phyloP scores from a whole-genome alignment of 2,888 invertebrate genomes.

The Seladonia tumulorum region DNA sequence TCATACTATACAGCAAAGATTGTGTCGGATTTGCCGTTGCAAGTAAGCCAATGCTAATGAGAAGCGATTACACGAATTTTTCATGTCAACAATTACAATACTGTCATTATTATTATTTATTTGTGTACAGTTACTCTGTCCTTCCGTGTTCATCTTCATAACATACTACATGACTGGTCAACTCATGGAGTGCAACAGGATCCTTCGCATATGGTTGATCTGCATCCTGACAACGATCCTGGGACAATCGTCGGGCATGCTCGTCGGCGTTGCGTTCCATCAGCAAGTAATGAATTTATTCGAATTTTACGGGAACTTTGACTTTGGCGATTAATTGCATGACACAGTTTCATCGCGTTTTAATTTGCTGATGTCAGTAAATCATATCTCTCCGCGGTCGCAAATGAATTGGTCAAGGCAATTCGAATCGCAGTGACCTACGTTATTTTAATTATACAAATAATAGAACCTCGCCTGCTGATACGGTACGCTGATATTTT shows the following conservation, averaged over 20 bases:
- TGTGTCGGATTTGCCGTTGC: constrained; percentile 90
- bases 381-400: background rate
- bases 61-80: background rate
- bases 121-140: constrained; percentile 88
- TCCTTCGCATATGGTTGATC: constrained; percentile 88
- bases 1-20: constrained; percentile 91
- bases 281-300: constrained; percentile 86
- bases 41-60: constrained; percentile 85
- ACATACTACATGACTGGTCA: constrained; percentile 93
- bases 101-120: background rate
- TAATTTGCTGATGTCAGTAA: background rate
- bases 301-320: background rate
- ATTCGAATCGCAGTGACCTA: background rate
- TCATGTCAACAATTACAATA: background rate
- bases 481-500: background rate
- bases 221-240: constrained; percentile 89
- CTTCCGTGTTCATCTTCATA: constrained; percentile 89
- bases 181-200: constrained; percentile 87
- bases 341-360: background rate
- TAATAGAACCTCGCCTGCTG: background rate
- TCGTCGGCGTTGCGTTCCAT: constrained; percentile 89
- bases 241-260: constrained; percentile 91
- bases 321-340: background rate
- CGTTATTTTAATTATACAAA: background rate
- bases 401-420: background rate